Conservation (phyloP, 2,888 invertebrate species). For the Acleris literana region DNA sequence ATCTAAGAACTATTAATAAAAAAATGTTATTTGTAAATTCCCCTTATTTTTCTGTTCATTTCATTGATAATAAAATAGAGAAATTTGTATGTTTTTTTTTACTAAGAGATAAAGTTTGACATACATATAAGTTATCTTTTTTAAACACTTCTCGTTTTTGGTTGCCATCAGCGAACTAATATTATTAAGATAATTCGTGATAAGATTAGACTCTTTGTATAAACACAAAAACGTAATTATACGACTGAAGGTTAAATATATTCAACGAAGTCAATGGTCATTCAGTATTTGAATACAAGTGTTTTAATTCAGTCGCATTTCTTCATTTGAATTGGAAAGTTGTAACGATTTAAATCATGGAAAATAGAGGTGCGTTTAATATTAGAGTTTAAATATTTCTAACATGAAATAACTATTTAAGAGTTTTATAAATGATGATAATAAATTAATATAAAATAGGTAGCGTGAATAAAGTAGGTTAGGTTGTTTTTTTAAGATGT, state of each 20-base stretch:
- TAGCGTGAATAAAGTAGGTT: no score
- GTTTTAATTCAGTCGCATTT: constrained; percentile 29
- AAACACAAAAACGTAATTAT: constrained; percentile 17
- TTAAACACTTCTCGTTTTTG: neutral
- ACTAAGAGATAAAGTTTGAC: no score
- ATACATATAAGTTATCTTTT: no score
- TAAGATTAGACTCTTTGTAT: constrained; percentile 11
- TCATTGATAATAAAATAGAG: no score
- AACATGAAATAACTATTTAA: no score
- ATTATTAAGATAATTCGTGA: constrained; percentile 11
- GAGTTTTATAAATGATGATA: no score
- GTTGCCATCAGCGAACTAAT: neutral
- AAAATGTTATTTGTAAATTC: no score
- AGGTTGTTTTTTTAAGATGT: neutral
- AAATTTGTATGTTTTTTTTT: no score
- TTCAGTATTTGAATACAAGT: constrained; percentile 32
- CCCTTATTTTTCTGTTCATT: no score
- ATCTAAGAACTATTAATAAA: no score
- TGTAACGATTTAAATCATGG: constrained; percentile 38
- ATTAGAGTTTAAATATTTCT: neutral
- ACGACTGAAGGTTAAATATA: constrained; percentile 19
- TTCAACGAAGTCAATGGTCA: constrained; percentile 35
- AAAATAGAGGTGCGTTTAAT: constrained; percentile 41
- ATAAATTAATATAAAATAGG: no score
- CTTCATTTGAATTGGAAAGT: constrained; percentile 13